Conservation (phyloP, 1,140 invertebrate genomes). For the Octopus sinensis region DNA sequence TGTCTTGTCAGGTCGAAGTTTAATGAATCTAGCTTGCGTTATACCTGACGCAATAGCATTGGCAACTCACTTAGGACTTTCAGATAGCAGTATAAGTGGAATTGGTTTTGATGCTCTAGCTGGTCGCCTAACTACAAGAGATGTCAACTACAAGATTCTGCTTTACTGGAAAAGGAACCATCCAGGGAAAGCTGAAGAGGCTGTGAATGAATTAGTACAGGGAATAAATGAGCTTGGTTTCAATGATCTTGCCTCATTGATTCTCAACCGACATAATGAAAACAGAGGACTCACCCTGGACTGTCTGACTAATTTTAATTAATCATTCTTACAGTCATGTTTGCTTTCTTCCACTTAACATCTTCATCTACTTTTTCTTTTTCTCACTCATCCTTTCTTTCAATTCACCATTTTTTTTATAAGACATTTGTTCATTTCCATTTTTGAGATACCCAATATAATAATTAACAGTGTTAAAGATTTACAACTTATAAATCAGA, state of each 20-base stretch:
- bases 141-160: constrained; percentile 55
- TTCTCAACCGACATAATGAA: constrained; percentile 39
- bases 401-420: no score
- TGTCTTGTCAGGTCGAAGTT: constrained; percentile 47
- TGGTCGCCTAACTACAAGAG: constrained; percentile 47
- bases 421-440: no score
- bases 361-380: no score
- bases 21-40: constrained; percentile 44
- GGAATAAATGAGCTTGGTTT: constrained; percentile 49
- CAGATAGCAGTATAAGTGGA: constrained; percentile 54
- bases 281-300: constrained; percentile 48
- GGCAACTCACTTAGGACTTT: constrained; percentile 53
- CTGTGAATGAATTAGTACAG: constrained; percentile 37
- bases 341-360: no score
- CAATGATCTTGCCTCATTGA: constrained; percentile 39
- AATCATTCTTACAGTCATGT: no score
- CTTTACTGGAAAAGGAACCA: constrained; percentile 52
- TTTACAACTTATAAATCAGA: no score
- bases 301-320: constrained; percentile 22
- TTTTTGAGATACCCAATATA: no score
- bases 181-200: constrained; percentile 44
- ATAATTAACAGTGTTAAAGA: no score
- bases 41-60: constrained; percentile 52
- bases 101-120: constrained; percentile 56
- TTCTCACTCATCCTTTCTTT: no score